A percentile compares a stretch with the other conserved stretches of the same genome.
These are phyloP conservation scores for Epizoanthus rinbou DNA, from an alignment of 92 coral and sea anemone genomes.

Conservation along the genomic window DNA sequence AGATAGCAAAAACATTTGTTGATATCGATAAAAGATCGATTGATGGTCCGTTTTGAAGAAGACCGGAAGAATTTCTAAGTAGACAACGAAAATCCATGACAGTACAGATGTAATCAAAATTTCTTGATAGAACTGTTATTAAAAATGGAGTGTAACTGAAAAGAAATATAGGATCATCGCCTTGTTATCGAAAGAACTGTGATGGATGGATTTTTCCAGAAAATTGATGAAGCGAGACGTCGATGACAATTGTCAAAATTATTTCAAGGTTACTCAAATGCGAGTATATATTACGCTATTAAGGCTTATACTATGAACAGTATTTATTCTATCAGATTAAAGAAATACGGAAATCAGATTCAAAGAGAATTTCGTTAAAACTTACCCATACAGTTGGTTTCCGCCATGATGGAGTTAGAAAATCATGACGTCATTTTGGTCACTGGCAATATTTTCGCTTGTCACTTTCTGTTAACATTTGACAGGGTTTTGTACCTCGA, in stretches of 20 bases:
- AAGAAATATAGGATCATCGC: too few relatives aligned
- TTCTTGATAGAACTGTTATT: too few relatives aligned
- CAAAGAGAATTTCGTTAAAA: neutral
- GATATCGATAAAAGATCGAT: too few relatives aligned
- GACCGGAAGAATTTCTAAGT: too few relatives aligned
- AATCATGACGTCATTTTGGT: slow-evolving; percentile 42
- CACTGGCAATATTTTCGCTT: neutral
- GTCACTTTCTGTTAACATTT: slow-evolving; percentile 18
- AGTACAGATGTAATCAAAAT: too few relatives aligned
- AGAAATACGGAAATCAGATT: neutral
- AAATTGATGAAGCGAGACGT: slow-evolving; percentile 38
- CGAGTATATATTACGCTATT: neutral
- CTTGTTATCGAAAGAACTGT: too few relatives aligned
- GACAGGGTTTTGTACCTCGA: neutral
- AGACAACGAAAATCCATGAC: too few relatives aligned
- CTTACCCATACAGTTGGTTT: slow-evolving; percentile 26
- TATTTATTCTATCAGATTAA: neutral
- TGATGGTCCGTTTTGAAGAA: too few relatives aligned
- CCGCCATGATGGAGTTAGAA: slow-evolving; percentile 41
- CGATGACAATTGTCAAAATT: neutral
- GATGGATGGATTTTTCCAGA: slow-evolving; percentile 9
- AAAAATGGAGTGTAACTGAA: too few relatives aligned
- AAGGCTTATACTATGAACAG: neutral
- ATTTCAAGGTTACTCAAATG: neutral
- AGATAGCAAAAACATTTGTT: too few relatives aligned